A percentile compares a stretch with the other conserved stretches of the same genome.
Conservation (phyloP, 2,797 vertebrate species). For the Anguilla anguilla region DNA sequence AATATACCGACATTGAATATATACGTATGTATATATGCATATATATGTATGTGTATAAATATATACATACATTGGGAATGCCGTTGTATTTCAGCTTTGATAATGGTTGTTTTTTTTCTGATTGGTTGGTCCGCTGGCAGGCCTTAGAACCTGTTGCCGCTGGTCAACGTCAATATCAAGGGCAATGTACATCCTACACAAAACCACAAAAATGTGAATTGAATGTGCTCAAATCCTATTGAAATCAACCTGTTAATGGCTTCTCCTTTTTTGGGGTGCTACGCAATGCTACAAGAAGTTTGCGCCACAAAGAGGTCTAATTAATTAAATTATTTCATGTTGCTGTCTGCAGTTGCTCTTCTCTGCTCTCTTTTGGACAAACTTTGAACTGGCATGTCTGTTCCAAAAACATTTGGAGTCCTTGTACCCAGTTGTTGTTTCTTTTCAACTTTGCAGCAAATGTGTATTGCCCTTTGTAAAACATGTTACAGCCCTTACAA, state of each 20-base stretch:
- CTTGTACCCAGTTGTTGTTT: not conserved
- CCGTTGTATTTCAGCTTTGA: not conserved
- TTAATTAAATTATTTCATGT: constrained; percentile 18
- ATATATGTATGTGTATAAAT: constrained; percentile 63
- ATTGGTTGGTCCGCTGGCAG: constrained; percentile 9
- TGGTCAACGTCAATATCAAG: constrained; percentile 23
- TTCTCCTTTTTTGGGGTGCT: constrained; percentile 29
- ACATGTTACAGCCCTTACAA: constrained; percentile 31
- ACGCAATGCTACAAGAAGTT: not conserved
- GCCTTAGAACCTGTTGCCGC: not conserved
- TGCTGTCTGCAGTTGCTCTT: not conserved
- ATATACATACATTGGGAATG: constrained; percentile 51
- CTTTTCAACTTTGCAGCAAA: constrained; percentile 21
- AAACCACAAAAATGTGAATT: constrained; percentile 53
- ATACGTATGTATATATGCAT: constrained; percentile 57
- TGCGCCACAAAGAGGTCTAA: not conserved
- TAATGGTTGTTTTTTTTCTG: not conserved
- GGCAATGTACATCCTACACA: constrained; percentile 38
- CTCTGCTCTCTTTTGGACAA: not conserved
- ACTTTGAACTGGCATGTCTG: not conserved
- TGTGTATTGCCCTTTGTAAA: constrained; percentile 30
- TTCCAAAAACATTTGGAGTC: not conserved
- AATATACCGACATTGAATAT: constrained; percentile 46
- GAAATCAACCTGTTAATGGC: constrained; percentile 14
- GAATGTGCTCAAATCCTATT: constrained; percentile 57